Conservation (phyloP, 2,888 invertebrate species). For the Nysson spinosus region DNA sequence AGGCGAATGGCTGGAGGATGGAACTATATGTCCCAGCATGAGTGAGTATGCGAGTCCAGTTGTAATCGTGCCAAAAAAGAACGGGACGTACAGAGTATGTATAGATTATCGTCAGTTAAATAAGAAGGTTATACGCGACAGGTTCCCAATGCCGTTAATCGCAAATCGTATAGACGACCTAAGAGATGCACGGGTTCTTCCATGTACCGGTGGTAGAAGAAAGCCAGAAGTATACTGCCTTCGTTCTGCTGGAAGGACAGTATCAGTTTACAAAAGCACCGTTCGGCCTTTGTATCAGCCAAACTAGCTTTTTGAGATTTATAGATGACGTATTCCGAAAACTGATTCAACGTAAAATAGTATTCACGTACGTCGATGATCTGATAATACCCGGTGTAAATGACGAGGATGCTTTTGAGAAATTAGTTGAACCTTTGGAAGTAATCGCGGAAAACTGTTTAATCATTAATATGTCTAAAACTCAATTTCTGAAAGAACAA, state of each 20-base stretch:
- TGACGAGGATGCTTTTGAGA: not conserved
- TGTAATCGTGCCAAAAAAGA: conserved; percentile 24
- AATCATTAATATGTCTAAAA: conserved; percentile 48
- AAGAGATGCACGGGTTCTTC: conserved; percentile 9
- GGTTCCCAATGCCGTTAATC: conserved; percentile 22
- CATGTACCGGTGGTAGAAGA: conserved; percentile 16
- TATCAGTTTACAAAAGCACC: conserved; percentile 38
- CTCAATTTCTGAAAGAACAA: conserved; percentile 43
- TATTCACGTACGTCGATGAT: conserved; percentile 14
- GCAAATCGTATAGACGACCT: conserved; percentile 30
- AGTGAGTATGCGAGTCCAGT: conserved; percentile 29
- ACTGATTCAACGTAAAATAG: not conserved
- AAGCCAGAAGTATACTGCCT: conserved; percentile 19
- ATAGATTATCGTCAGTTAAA: conserved; percentile 29
- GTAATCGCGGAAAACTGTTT: not conserved
- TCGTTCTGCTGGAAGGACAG: conserved; percentile 20
- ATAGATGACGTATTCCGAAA: conserved; percentile 36
- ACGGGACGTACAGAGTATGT: conserved; percentile 2
- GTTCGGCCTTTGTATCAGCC: conserved; percentile 34
- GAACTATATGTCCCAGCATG: conserved; percentile 3
- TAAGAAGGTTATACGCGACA: conserved; percentile 21
- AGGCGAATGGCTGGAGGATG: conserved; percentile 52
- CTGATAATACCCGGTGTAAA: conserved; percentile 1
- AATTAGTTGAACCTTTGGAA: not conserved
- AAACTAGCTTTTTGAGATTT: conserved; percentile 33